phyloP scores from a whole-genome alignment of 2,797 vertebrate species.

The Taeniopygia guttata region DNA sequence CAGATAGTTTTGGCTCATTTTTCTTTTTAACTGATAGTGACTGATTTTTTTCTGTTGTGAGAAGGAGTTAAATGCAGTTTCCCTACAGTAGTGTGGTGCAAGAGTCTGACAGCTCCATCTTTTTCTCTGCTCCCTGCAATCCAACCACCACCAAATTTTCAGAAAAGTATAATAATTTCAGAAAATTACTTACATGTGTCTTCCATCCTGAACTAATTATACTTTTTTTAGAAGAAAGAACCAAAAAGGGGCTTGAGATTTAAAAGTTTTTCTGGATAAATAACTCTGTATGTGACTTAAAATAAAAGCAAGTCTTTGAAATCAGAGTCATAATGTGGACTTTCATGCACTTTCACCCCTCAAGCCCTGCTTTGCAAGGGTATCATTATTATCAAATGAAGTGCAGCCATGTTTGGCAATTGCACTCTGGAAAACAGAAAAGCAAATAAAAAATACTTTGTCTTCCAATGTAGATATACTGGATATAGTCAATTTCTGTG shows the following conservation, averaged over 20 bases:
- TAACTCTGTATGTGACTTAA: constrained; percentile 85
- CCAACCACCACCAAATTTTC: constrained; percentile 72
- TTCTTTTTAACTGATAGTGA: constrained; percentile 74
- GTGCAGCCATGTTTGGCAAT: neutral
- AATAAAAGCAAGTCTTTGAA: constrained; percentile 85
- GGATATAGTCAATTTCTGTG: neutral
- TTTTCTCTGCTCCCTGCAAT: constrained; percentile 38
- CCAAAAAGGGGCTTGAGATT: constrained; percentile 80
- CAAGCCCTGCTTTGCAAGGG: neutral
- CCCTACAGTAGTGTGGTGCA: constrained; percentile 40
- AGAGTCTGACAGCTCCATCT: neutral
- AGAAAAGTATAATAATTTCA: constrained; percentile 40
- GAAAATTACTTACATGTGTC: constrained; percentile 60
- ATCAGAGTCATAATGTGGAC: constrained; percentile 55
- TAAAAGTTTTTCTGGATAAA: constrained; percentile 86
- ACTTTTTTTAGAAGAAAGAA: constrained; percentile 8
- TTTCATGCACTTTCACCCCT: neutral
- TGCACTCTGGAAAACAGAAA: accelerated
- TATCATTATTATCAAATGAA: neutral
- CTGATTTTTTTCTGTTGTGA: constrained; percentile 76
- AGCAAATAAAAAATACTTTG: neutral
- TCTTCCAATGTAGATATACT: neutral
- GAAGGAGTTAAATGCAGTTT: constrained; percentile 72
- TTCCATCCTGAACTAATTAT: neutral
- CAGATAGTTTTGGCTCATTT: neutral